Percentiles rank a stretch among this genome's conserved stretches.
Evolutionary conservation across 1,140 invertebrate species (phyloP).

Genomic region (Eupeodes corollae): DNA sequence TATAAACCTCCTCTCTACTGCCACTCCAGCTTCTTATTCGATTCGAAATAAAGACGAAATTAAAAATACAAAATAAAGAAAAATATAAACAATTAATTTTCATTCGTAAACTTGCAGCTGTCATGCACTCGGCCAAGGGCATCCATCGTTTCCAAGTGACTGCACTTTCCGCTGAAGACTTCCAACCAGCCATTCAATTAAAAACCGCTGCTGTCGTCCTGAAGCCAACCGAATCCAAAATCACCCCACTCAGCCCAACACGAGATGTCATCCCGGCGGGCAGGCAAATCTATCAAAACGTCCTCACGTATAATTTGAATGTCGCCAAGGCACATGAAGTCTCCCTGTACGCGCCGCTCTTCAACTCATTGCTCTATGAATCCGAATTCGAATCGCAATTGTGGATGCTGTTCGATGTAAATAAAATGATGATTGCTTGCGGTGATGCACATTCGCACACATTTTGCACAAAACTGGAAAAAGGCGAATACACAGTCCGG

Average conservation of each 20-base stretch:
- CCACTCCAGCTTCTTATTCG: too few species aligned
- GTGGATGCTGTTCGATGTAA: constrained; percentile 91
- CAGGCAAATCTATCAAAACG: constrained; percentile 79
- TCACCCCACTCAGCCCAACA: constrained; percentile 52
- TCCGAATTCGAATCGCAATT: constrained; percentile 90
- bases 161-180: constrained; percentile 65
- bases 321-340: constrained; percentile 74
- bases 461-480: constrained; percentile 72
- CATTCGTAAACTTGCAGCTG: constrained; percentile 13
- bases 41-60: neutral
- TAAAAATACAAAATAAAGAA: neutral
- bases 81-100: neutral
- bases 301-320: constrained; percentile 77
- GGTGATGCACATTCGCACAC: constrained; percentile 88
- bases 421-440: constrained; percentile 72
- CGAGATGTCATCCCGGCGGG: constrained; percentile 77
- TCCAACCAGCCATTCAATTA: constrained; percentile 59
- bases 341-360: constrained; percentile 50
- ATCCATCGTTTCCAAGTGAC: constrained; percentile 61
- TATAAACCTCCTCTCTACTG: too few species aligned
- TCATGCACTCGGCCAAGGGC: constrained; percentile 66
- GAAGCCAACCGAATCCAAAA: constrained; percentile 68
- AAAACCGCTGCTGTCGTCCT: constrained; percentile 71
- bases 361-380: constrained; percentile 85
- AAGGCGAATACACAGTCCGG: constrained; percentile 85